Percentiles rank a stretch among this genome's conserved stretches.
Evolutionary conservation across 2,888 invertebrate genomes (phyloP).

Genomic region (Andrena haemorrhoa): DNA sequence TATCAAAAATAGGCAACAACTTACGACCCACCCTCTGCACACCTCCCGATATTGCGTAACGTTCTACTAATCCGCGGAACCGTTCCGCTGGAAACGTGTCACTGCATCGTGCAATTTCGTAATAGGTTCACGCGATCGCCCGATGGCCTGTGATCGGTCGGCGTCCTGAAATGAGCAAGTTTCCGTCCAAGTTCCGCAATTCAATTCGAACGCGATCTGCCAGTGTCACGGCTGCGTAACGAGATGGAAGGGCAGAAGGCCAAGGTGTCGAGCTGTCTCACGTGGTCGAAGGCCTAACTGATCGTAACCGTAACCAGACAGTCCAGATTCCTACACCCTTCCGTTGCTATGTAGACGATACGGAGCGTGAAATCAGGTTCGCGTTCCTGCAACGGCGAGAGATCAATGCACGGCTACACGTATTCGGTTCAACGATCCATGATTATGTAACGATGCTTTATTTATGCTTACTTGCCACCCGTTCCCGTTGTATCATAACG

Average conservation of each 20-base stretch:
- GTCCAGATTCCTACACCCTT: slow-evolving; percentile 70
- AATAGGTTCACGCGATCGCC: slow-evolving; percentile 9
- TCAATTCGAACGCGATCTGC: slow-evolving; percentile 53
- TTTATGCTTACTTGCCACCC: slow-evolving; percentile 57
- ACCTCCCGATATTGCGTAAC: not conserved
- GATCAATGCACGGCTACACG: slow-evolving; percentile 74
- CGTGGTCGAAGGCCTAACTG: slow-evolving; percentile 69
- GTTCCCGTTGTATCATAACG: not conserved
- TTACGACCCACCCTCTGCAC: not conserved
- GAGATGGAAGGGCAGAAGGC: slow-evolving; percentile 65
- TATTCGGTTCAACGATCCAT: slow-evolving; percentile 71
- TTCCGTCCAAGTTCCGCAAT: slow-evolving; percentile 34
- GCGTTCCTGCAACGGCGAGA: slow-evolving; percentile 71
- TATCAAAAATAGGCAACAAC: too few species aligned
- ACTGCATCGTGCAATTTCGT: slow-evolving; percentile 8
- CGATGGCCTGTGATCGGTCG: slow-evolving; percentile 26
- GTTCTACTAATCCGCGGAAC: not conserved
- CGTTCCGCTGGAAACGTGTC: slow-evolving; percentile 3
- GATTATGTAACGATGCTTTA: slow-evolving; percentile 60
- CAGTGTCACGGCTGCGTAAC: slow-evolving; percentile 54
- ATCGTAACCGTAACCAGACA: slow-evolving; percentile 72
- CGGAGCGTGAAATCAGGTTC: slow-evolving; percentile 80
- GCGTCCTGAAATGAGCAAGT: slow-evolving; percentile 29
- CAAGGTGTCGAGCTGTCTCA: slow-evolving; percentile 71
- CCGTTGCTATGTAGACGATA: slow-evolving; percentile 62